Evolutionary conservation across 2,113 vertebrate genomes (phyloP), one percentile per base, ranked within the genome.

Genomic region (Heloderma charlesbogerti): DNA sequence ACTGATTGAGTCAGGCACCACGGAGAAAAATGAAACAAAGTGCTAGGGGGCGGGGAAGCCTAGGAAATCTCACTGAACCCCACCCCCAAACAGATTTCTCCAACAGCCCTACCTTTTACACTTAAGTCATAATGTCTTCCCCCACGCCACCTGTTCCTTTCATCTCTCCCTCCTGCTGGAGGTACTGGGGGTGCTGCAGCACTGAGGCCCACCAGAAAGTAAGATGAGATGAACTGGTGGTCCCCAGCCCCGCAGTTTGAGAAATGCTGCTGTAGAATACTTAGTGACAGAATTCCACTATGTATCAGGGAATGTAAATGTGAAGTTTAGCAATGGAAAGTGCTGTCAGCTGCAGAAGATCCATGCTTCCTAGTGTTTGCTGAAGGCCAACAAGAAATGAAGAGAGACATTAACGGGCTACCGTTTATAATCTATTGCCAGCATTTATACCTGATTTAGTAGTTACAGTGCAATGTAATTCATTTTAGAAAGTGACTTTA

Each of bases 341-440:
- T 6, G 67, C n/a, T 60, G 74, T 66, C 25, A 43, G 2, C n/a
- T 60, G 10, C n/a, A 43, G 57, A 45, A 4, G 13, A 75, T 18
- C 34, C n/a, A 15, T 66, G 43, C 88, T 86, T 90, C 77, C 29
- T 87, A 92, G 84, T 81, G 2, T 0, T 1, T 89, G 48, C 1
- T 93, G 78, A 88, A 92, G 89, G 92, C 69, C 83, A 87, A 48
- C n/a, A 27, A 48, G 51, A 87, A 86, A 69, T 81, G 87, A 48
- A 90, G 45, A 1, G 29, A 81, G 66, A 72, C 51, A 37, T 87
- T 74, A 87, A 31, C 45, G 29, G 3, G 29, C 85, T 89, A 57
- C 81, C 9, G 51, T 78, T 88, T 92, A 16, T 84, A 90, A 0
- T 83, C 7, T 18, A 1, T 0, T 3, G 6, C 75, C 48, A 90